phyloP scores from a whole-genome alignment of 2,113 vertebrate genomes.

The Platichthys flesus region DNA sequence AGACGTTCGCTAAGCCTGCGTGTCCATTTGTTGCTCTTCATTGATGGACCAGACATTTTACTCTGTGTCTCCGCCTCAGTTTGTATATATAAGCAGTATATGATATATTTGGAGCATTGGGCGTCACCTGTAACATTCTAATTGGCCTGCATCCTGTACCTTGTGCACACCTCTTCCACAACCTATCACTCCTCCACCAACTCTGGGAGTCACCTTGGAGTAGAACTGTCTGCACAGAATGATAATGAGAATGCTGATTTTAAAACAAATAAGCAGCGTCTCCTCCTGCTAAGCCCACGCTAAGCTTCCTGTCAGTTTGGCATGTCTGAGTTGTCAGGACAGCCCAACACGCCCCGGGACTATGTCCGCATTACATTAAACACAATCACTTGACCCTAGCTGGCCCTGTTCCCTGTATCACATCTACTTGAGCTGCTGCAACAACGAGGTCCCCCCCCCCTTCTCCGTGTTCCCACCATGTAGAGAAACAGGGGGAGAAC shows the following conservation, averaged over 20 bases:
- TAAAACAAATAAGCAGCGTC: conserved; percentile 72
- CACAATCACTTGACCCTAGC: conserved; percentile 75
- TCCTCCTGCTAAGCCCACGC: conserved; percentile 53
- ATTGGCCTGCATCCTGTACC: not conserved
- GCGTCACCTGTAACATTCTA: conserved; percentile 17
- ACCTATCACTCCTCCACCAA: conserved; percentile 22
- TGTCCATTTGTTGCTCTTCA: conserved; percentile 51
- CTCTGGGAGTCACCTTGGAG: conserved; percentile 64
- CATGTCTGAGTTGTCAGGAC: conserved; percentile 69
- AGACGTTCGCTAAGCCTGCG: conserved; percentile 47
- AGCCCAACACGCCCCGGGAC: conserved; percentile 67
- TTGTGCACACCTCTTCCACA: conserved; percentile 1
- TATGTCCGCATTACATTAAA: conserved; percentile 80
- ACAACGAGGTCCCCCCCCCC: conserved; percentile 55
- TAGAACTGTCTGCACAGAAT: conserved; percentile 43
- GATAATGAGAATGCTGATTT: conserved; percentile 66
- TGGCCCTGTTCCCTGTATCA: conserved; percentile 50
- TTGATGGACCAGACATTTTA: conserved; percentile 23
- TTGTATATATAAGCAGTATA: not conserved
- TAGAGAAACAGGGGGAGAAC: conserved; percentile 70
- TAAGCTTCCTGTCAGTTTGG: conserved; percentile 66
- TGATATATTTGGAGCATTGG: conserved; percentile 19
- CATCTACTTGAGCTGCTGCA: conserved; percentile 61
- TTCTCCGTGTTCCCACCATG: conserved; percentile 55
- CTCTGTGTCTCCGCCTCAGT: conserved; percentile 11